Evolutionary conservation across 2,113 vertebrate genomes (phyloP).

Genomic region (Peromyscus maniculatus): DNA sequence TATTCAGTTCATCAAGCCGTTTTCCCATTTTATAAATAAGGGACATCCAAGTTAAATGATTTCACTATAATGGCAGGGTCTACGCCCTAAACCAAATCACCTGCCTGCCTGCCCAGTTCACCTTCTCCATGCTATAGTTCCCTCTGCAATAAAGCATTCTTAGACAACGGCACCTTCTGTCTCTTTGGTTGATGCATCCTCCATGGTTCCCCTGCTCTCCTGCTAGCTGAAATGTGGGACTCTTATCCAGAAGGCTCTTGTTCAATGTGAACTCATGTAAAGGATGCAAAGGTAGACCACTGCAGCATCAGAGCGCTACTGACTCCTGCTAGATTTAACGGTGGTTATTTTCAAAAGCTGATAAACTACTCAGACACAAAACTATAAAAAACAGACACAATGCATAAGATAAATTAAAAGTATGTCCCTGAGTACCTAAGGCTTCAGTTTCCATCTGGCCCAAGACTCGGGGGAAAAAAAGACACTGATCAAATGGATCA

Average conservation of each 20-base stretch:
- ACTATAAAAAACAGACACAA: background rate
- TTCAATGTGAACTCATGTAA: background rate
- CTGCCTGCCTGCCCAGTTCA: background rate
- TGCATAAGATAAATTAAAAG: constrained; percentile 40
- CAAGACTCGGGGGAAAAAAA: background rate
- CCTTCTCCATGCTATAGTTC: background rate
- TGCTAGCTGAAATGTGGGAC: background rate
- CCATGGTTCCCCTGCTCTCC: background rate
- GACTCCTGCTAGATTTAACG: background rate
- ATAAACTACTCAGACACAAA: background rate
- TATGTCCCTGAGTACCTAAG: background rate
- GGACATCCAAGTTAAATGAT: background rate
- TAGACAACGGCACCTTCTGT: background rate
- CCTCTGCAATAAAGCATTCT: background rate
- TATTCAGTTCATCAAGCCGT: background rate
- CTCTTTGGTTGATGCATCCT: background rate
- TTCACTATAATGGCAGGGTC: background rate
- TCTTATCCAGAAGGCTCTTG: background rate
- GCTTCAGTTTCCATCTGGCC: background rate
- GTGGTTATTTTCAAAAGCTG: background rate
- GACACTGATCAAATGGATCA: background rate
- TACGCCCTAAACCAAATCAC: background rate
- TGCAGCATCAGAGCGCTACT: background rate
- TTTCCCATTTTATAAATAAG: constrained; percentile 1
- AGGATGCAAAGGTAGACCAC: background rate